These are phyloP conservation scores for Helleia helle DNA, from an alignment of 2,888 invertebrate species.

Conservation along the genomic window DNA sequence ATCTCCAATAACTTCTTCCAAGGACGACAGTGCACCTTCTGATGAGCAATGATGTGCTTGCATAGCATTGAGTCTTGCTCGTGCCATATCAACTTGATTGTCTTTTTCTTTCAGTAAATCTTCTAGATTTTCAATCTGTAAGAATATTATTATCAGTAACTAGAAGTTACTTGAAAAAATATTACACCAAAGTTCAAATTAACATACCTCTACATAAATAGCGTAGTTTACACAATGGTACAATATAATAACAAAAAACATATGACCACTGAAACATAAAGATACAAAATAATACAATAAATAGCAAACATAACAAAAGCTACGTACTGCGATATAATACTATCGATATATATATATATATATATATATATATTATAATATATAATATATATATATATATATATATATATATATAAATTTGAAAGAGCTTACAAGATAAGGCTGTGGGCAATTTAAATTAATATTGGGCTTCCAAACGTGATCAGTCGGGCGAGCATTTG, in stretches of 20 bases:
- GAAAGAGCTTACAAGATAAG: neutral
- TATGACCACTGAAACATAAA: constrained; percentile 18
- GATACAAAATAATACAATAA: constrained; percentile 12
- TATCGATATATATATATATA: too few relatives aligned
- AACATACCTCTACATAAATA: constrained; percentile 24
- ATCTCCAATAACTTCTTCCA: constrained; percentile 96
- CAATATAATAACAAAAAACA: constrained; percentile 17
- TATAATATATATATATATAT: too few relatives aligned
- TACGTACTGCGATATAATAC: too few relatives aligned
- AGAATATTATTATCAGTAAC: too few relatives aligned
- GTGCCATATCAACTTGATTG: constrained; percentile 96
- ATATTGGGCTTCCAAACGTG: constrained; percentile 8
- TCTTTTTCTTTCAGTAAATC: constrained; percentile 98
- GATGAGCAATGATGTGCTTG: constrained; percentile 95
- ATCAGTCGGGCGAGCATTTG: neutral
- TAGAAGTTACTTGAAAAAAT: too few relatives aligned
- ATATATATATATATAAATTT: constrained; percentile 12
- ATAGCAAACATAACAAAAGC: constrained; percentile 7
- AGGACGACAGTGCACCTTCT: constrained; percentile 92
- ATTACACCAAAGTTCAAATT: constrained; percentile 14
- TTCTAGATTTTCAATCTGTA: constrained; percentile 97
- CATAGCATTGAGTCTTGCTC: constrained; percentile 91
- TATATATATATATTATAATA: too few relatives aligned
- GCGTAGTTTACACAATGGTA: constrained; percentile 15
- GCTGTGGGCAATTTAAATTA: neutral